Percentiles rank a stretch among this genome's conserved stretches.
These are phyloP conservation scores for Dallia pectoralis DNA, from an alignment of 2,797 vertebrate genomes.

Conservation along the genomic window DNA sequence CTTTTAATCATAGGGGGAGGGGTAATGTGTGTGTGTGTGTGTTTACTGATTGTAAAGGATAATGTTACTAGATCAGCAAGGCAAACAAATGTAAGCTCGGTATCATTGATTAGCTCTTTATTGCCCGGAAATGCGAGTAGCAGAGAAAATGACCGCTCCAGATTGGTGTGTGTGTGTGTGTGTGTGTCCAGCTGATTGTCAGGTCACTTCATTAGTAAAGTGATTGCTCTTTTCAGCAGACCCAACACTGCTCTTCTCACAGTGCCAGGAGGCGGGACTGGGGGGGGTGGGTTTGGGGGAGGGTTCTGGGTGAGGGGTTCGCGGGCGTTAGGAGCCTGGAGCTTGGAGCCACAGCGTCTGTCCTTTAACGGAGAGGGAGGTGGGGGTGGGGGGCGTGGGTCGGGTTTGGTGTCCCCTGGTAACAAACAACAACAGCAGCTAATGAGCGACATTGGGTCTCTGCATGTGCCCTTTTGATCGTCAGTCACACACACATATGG, in stretches of 20 bases:
- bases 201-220: constrained; percentile 51
- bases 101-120: constrained; percentile 68
- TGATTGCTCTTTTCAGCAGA: constrained; percentile 39
- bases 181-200: no score
- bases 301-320: no score
- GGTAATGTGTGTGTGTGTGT: constrained; percentile 14
- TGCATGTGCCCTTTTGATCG: constrained; percentile 59
- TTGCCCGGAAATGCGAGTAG: constrained; percentile 62
- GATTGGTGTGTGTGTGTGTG: no score
- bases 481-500: constrained; percentile 69
- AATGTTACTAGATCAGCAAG: neutral
- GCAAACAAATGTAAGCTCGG: constrained; percentile 20
- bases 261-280: constrained; percentile 26
- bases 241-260: constrained; percentile 29
- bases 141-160: constrained; percentile 52
- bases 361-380: constrained; percentile 47
- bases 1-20: constrained; percentile 55
- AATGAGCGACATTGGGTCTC: constrained; percentile 50
- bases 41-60: no score
- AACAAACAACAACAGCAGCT: constrained; percentile 66
- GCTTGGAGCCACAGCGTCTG: constrained; percentile 71
- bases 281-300: neutral
- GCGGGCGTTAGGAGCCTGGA: constrained; percentile 35
- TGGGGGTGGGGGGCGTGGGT: no score
- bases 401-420: constrained; percentile 60